Base-by-base conservation (phyloP, 2,888 invertebrate species). In the Phorcus lineatus region DNA sequence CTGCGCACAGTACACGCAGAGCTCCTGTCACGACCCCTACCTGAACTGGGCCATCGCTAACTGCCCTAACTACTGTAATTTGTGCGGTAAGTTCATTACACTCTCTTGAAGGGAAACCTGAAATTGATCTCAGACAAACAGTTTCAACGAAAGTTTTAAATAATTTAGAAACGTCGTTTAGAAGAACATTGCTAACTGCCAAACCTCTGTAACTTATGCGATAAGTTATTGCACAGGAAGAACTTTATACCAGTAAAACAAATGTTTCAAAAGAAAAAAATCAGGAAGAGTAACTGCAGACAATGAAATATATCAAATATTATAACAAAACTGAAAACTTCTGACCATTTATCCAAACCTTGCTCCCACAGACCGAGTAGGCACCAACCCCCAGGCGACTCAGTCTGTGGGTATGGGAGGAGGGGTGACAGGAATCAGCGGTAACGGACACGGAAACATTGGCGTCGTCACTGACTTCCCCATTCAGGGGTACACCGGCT, bases 1-100 rank as follows among this genome's bases (percentile, higher is more conserved):
- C 85, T 89, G 89, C 80, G 80, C 80, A 40, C 83, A 85, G 40
- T 89, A 86, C 78, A 85, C 85, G 28, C 66, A 77, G 17, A 81
- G 82, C 22, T 77, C 86, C 1, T 88, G 88, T 75, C 77, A 78
- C 16, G 82, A 79, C 36, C 84, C 85, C 54, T 86, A 83, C 79
- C 31, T 81, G 11, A 57, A 54, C 11, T 88, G 88, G 87, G 87
- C 86, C 54, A 81, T 70, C 13, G 77, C 78, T 17, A 86, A 88
- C 83, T 86, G 88, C 74, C 75, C 81, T 28, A 83, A 80, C 40
- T 79, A 66, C 77, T 86, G 86, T 78, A 83, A 83, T 28, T 79
- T 86, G 17, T 88, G 86, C 74, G 77, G 84, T 85, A 77, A 77
- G 86, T 83, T 1, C 22, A 40, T 7, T 16, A 6, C 36, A 3